Conservation (phyloP, 2,888 invertebrate species). For the Limenitis camilla region DNA sequence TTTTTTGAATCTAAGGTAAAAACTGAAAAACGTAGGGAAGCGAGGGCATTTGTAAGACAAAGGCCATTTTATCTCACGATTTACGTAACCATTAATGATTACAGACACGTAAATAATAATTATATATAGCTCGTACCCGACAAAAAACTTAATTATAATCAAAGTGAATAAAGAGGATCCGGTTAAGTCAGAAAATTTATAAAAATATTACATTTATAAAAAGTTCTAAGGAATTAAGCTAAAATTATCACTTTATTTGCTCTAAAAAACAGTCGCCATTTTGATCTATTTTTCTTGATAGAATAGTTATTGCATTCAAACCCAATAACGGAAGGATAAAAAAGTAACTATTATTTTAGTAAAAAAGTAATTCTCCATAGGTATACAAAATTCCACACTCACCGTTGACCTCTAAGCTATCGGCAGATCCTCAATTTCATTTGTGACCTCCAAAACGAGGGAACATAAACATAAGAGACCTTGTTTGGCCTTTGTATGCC, state of each 20-base stretch:
- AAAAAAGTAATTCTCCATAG: too few species aligned
- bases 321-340: too few species aligned
- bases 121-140: slow-evolving; percentile 1
- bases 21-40: too few species aligned
- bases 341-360: too few species aligned
- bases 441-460: slow-evolving; percentile 9
- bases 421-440: slow-evolving; percentile 10
- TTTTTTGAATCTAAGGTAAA: too few species aligned
- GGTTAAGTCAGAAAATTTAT: not conserved
- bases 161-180: not conserved
- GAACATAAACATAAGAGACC: slow-evolving; percentile 13
- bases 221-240: too few species aligned
- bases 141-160: slow-evolving; percentile 4
- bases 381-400: too few species aligned
- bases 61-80: slow-evolving; percentile 1
- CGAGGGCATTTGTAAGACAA: not conserved
- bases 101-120: not conserved
- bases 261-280: too few species aligned
- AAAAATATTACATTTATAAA: not conserved
- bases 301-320: too few species aligned
- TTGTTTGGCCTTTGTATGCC: slow-evolving; percentile 8
- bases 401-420: slow-evolving; percentile 9
- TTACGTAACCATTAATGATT: not conserved
- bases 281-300: too few species aligned
- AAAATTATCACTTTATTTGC: too few species aligned